Evolutionary conservation across 2,888 invertebrate species (phyloP).

Genomic region (Lasius fuliginosus): DNA sequence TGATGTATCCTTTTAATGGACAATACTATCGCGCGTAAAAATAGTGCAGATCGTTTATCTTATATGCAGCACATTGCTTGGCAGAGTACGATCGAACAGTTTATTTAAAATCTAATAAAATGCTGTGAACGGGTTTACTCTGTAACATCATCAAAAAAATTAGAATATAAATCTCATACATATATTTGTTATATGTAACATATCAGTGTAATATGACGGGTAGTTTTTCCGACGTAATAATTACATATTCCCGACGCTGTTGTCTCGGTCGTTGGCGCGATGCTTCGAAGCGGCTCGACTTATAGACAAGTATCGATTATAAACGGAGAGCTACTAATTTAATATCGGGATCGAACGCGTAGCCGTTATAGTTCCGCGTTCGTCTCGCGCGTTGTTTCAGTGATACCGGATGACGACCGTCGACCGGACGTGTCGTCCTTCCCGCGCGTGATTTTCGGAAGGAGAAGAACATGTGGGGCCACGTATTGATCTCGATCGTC

Average conservation of each 20-base stretch:
- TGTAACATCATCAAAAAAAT: neutral
- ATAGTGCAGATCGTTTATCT: neutral
- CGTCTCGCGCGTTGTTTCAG: slow-evolving; percentile 58
- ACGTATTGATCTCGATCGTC: slow-evolving; percentile 76
- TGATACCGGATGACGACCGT: slow-evolving; percentile 10
- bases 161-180: neutral
- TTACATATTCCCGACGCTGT: slow-evolving; percentile 2
- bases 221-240: neutral
- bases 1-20: neutral
- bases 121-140: neutral
- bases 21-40: neutral
- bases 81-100: neutral
- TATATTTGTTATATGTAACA: neutral
- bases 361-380: slow-evolving; percentile 56
- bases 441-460: neutral
- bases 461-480: slow-evolving; percentile 79
- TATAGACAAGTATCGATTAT: slow-evolving; percentile 67
- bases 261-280: slow-evolving; percentile 27
- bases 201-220: neutral
- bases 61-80: neutral
- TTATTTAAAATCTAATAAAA: neutral
- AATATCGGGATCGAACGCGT: slow-evolving; percentile 81
- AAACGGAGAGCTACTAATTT: slow-evolving; percentile 78
- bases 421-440: slow-evolving; percentile 18
- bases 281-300: slow-evolving; percentile 33